Evolutionary conservation across 2,888 invertebrate genomes (phyloP).

Genomic region (Leptogaster cylindrica): DNA sequence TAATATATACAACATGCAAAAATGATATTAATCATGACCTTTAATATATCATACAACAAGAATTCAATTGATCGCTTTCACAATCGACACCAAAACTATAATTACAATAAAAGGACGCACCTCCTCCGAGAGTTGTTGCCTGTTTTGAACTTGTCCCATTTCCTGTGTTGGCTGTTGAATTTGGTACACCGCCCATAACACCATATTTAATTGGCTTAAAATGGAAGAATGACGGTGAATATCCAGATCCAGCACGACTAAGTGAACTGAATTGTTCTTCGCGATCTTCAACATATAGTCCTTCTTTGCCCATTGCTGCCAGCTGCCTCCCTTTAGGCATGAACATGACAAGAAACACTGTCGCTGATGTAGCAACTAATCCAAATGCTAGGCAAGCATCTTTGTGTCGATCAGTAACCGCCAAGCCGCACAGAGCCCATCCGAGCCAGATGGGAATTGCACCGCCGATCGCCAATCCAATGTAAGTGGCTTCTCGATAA

Average conservation of each 20-base stretch:
- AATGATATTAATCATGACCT: conserved; percentile 4
- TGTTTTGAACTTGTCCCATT: conserved; percentile 64
- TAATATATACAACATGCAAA: too few species aligned
- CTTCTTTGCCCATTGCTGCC: conserved; percentile 90
- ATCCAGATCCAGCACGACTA: conserved; percentile 78
- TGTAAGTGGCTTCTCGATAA: conserved; percentile 91
- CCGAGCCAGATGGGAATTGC: conserved; percentile 86
- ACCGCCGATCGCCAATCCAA: conserved; percentile 85
- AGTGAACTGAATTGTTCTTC: conserved; percentile 84
- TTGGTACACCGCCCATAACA: conserved; percentile 67
- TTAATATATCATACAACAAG: conserved; percentile 19
- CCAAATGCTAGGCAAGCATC: conserved; percentile 92
- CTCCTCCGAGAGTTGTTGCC: conserved; percentile 54
- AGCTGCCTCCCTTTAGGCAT: conserved; percentile 90
- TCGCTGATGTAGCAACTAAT: conserved; percentile 80
- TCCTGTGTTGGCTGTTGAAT: conserved; percentile 58
- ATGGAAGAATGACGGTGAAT: conserved; percentile 91
- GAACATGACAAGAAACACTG: conserved; percentile 92
- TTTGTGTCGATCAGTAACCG: conserved; percentile 77
- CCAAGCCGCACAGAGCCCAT: conserved; percentile 83
- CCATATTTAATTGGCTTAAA: conserved; percentile 87
- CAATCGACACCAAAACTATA: neutral
- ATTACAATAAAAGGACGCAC: too few species aligned
- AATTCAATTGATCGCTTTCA: conserved; percentile 14
- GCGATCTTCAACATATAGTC: conserved; percentile 79